Conservation (phyloP, 1,140 invertebrate genomes). For the Papilio glaucus region DNA sequence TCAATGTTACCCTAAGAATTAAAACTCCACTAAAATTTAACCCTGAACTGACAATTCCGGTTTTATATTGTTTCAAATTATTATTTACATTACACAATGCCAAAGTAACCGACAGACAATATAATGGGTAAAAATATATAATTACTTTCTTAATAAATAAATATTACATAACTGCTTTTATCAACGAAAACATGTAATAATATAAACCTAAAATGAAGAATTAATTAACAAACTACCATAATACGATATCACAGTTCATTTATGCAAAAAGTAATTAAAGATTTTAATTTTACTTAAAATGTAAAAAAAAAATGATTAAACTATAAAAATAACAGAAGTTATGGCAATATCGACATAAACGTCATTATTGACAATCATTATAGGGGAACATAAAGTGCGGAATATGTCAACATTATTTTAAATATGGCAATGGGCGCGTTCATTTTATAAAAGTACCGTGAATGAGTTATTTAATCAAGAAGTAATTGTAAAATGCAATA, state of each 20-base stretch:
- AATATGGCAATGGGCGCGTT: slow-evolving; percentile 31
- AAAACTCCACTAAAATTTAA: slow-evolving; percentile 48
- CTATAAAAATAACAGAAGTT: slow-evolving; percentile 51
- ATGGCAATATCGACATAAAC: neutral
- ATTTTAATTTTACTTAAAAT: slow-evolving; percentile 44
- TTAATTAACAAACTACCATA: slow-evolving; percentile 79
- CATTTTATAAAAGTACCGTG: slow-evolving; percentile 5
- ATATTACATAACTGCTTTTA: slow-evolving; percentile 52
- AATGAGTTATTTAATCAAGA: slow-evolving; percentile 17
- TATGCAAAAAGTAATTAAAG: slow-evolving; percentile 73
- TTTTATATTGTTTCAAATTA: slow-evolving; percentile 56
- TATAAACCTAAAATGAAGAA: slow-evolving; percentile 72
- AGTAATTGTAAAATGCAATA: neutral
- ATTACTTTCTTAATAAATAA: slow-evolving; percentile 52
- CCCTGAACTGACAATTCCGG: slow-evolving; percentile 72
- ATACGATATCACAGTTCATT: slow-evolving; percentile 82
- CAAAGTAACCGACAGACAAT: slow-evolving; percentile 46
- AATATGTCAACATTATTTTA: slow-evolving; percentile 26
- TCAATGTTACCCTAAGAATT: slow-evolving; percentile 43
- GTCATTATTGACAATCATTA: too few relatives aligned
- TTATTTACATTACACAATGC: slow-evolving; percentile 66
- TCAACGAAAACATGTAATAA: slow-evolving; percentile 60
- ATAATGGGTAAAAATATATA: slow-evolving; percentile 45
- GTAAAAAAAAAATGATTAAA: slow-evolving; percentile 50
- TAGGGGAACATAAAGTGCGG: slow-evolving; percentile 15